Evolutionary conservation across 2,888 invertebrate genomes (phyloP).

Genomic region (Pachliopta kotzebuea): DNA sequence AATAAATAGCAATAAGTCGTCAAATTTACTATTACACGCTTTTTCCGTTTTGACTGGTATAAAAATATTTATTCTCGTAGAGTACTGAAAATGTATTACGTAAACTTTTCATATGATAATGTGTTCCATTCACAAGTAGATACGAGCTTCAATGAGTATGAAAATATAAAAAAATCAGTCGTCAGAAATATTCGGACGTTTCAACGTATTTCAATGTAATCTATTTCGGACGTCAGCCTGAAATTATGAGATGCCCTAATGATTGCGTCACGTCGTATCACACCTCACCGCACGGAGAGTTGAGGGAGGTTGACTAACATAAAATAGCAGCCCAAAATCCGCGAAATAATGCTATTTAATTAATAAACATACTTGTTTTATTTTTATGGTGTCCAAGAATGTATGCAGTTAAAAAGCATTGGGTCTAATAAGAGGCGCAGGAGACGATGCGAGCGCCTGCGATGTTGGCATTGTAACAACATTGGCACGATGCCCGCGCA

Average conservation of each 20-base stretch:
- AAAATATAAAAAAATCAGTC: slow-evolving; percentile 42
- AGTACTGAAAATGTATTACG: background rate
- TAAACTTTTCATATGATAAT: slow-evolving; percentile 31
- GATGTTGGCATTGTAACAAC: slow-evolving; percentile 28
- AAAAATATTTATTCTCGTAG: background rate
- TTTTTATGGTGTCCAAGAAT: slow-evolving; percentile 58
- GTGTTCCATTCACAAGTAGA: slow-evolving; percentile 73
- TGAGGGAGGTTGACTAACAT: slow-evolving; percentile 8
- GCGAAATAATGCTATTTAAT: slow-evolving; percentile 39
- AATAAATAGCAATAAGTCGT: too few relatives aligned
- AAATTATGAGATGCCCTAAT: slow-evolving; percentile 33
- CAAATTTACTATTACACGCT: too few relatives aligned
- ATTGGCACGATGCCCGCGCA: slow-evolving; percentile 69
- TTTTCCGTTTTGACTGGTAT: background rate
- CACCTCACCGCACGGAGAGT: slow-evolving; percentile 6
- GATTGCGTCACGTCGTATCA: slow-evolving; percentile 33
- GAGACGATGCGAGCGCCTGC: slow-evolving; percentile 37
- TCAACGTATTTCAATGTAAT: slow-evolving; percentile 39
- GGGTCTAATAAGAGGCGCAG: slow-evolving; percentile 68
- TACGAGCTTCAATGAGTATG: slow-evolving; percentile 45
- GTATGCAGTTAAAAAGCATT: slow-evolving; percentile 48
- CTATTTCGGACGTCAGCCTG: slow-evolving; percentile 42
- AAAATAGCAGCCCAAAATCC: slow-evolving; percentile 34
- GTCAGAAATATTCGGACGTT: slow-evolving; percentile 38
- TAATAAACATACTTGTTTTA: slow-evolving; percentile 58